phyloP scores from a whole-genome alignment of 2,113 vertebrate species.

The Pedetes capensis region DNA sequence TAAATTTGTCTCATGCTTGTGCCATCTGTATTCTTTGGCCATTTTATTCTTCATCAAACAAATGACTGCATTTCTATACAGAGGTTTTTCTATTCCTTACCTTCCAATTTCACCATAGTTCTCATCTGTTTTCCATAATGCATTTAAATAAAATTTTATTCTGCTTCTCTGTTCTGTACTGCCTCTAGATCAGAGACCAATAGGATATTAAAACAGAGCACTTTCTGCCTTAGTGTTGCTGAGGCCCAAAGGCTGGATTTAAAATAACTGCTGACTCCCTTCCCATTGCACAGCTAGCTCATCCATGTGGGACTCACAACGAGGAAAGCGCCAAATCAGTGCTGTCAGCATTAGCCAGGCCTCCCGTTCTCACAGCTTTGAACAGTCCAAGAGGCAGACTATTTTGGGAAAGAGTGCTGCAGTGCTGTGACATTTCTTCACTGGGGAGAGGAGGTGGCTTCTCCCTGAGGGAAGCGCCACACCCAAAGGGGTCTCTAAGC shows the following conservation, averaged over 20 bases:
- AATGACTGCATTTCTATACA: background rate
- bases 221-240: conserved; percentile 22
- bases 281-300: background rate
- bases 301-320: background rate
- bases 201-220: background rate
- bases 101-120: background rate
- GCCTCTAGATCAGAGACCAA: background rate
- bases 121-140: background rate
- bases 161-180: background rate
- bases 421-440: background rate
- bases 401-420: background rate
- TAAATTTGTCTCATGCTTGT: background rate
- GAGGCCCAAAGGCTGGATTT: background rate
- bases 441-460: background rate
- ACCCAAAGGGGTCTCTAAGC: background rate
- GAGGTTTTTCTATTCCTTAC: background rate
- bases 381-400: background rate
- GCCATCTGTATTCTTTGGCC: background rate
- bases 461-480: background rate
- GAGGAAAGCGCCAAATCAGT: background rate
- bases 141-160: background rate
- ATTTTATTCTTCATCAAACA: background rate
- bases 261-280: background rate
- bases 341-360: background rate
- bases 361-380: background rate